phyloP scores from a whole-genome alignment of 2,888 invertebrate genomes.

The Euzophera pinguis region DNA sequence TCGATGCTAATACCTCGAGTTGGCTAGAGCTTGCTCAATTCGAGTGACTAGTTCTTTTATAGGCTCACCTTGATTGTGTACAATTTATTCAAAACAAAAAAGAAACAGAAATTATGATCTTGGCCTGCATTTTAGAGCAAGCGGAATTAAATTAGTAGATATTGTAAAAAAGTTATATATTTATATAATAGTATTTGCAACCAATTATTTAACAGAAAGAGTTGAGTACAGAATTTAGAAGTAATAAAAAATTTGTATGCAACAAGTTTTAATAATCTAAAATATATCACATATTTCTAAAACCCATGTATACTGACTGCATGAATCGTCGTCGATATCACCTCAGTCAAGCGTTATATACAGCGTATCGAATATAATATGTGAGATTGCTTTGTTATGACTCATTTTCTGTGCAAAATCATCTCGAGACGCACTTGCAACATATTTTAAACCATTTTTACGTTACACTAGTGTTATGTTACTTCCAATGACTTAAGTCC shows the following conservation, averaged over 20 bases:
- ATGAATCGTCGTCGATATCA: background rate
- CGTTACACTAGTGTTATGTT: constrained; percentile 22
- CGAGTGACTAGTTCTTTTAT: background rate
- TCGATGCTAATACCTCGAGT: background rate
- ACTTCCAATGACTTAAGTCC: constrained; percentile 52
- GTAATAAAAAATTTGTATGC: no score
- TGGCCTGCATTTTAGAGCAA: constrained; percentile 2
- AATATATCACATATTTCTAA: no score
- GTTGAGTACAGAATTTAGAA: no score
- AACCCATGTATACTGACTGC: background rate
- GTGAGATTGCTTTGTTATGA: background rate
- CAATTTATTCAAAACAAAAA: constrained; percentile 11
- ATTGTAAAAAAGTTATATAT: no score
- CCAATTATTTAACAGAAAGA: no score
- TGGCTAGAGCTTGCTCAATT: constrained; percentile 1
- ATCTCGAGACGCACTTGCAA: background rate
- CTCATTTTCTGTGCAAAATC: background rate
- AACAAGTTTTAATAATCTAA: no score
- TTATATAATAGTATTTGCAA: no score
- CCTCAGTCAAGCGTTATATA: background rate
- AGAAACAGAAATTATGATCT: background rate
- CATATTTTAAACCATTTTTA: constrained; percentile 5
- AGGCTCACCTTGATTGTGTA: constrained; percentile 12
- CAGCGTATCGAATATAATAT: background rate
- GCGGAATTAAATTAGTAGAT: no score